These are phyloP conservation scores for Drosophila hamatofila DNA, from an alignment of 2,888 invertebrate species.

Conservation along the genomic window DNA sequence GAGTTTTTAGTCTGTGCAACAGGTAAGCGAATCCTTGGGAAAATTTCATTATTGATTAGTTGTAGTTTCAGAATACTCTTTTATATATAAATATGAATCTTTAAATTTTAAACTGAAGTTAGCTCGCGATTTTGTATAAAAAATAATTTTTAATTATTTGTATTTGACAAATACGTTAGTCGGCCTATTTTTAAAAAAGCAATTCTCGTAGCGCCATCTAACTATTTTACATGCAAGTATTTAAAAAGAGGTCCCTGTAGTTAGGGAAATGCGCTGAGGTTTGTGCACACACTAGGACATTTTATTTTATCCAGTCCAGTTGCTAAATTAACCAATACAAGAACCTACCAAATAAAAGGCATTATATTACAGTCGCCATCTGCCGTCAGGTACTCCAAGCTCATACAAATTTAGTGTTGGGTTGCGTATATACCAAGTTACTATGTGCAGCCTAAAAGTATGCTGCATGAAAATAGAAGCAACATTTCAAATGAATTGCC, in stretches of 20 bases:
- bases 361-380: not conserved
- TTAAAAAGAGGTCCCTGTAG: no score
- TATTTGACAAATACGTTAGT: not conserved
- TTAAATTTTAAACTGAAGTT: no score
- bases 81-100: no score
- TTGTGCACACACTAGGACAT: not conserved
- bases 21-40: not conserved
- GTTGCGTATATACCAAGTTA: not conserved
- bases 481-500: not conserved
- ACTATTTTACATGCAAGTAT: not conserved
- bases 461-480: not conserved
- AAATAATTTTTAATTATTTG: no score
- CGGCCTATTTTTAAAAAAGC: not conserved
- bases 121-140: no score
- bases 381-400: not conserved
- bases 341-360: not conserved
- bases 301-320: not conserved
- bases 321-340: no score
- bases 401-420: not conserved
- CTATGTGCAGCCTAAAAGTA: not conserved
- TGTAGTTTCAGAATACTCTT: no score
- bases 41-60: not conserved
- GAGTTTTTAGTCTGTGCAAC: not conserved
- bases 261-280: not conserved
- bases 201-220: conserved; percentile 5